Evolutionary conservation across 30 jellyfish, hydroid and myxozoan species (phyloP).

Genomic region (Catostylus mosaicus): DNA sequence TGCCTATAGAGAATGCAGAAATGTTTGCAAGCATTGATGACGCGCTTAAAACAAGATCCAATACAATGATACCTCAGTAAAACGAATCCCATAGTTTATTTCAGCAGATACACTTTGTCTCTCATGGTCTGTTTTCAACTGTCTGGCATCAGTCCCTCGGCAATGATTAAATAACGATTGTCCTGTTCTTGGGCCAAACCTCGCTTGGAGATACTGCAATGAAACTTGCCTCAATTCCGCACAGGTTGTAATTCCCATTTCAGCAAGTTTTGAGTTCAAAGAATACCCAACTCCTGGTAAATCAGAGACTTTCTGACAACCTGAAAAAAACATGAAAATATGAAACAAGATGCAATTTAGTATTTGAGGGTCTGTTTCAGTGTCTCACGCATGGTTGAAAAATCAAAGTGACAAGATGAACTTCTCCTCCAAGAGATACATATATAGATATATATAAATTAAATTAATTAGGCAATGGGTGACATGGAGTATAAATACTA

Average conservation of each 20-base stretch:
- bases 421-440: too few relatives aligned
- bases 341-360: too few relatives aligned
- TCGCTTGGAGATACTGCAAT: conserved; percentile 63
- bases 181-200: conserved; percentile 89
- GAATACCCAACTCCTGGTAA: conserved; percentile 95
- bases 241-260: conserved; percentile 68
- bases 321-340: conserved; percentile 27
- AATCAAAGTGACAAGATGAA: too few relatives aligned
- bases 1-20: neutral
- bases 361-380: too few relatives aligned
- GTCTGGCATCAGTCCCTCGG: conserved; percentile 87
- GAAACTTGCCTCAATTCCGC: conserved; percentile 67
- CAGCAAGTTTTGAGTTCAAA: conserved; percentile 56
- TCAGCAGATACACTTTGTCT: conserved; percentile 98
- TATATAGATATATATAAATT: too few relatives aligned
- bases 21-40: neutral
- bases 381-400: too few relatives aligned
- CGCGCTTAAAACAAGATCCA: neutral
- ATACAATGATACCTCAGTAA: conserved; percentile 59
- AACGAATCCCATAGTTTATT: conserved; percentile 95
- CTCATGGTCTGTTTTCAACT: conserved; percentile 74
- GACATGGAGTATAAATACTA: too few relatives aligned
- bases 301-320: conserved; percentile 71
- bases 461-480: too few relatives aligned
- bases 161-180: conserved; percentile 73